Base-by-base conservation (phyloP, 2,113 vertebrate species). In the Lophius piscatorius region DNA sequence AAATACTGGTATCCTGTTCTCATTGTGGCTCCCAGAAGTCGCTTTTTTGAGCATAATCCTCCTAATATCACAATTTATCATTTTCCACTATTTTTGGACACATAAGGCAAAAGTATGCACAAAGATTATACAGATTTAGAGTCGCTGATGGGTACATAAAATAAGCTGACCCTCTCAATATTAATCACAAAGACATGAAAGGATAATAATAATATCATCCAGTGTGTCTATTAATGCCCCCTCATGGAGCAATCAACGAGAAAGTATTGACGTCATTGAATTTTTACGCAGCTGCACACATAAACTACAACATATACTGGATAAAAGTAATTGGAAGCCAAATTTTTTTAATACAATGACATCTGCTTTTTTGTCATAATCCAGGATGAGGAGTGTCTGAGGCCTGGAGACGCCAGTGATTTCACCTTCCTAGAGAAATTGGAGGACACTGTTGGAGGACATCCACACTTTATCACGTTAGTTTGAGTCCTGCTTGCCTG, bases 351-450 rank as follows among this genome's bases (percentile, higher is more conserved):
- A 36, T 17, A 31, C 10, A 1, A 4, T 58, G 29, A 26, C n/a
- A 13, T 7, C 26, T 42, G 21, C 10, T 63, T 26, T 21, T 21
- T 33, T 11, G n/a, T 23, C 24, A 17, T 4, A 2, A 54, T 24
- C 16, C 69, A 99, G 97, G 97, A 99, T 58, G 97, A 99, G 70
- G 97, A 99, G 76, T 99, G 97, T 70, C 90, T 99, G 45, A 90
- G 97, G 38, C 97, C 97, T 0, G 97, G 97, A 34, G 96, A 97
- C 38, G 97, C 97, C 81, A 99, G 93, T 4, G 97, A 99, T 39
- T 62, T 90, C 38, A 98, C 96, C 1, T 99, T 99, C 88, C 84
- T 99, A 56, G 94, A 97, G 90, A 98, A 98, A 80, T 74, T 98
- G 80, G 97, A 98, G 88, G 88, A 92, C 81, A 96, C 94, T 0